phyloP scores from a whole-genome alignment of 2,113 vertebrate species.

The Xyrauchen texanus region DNA sequence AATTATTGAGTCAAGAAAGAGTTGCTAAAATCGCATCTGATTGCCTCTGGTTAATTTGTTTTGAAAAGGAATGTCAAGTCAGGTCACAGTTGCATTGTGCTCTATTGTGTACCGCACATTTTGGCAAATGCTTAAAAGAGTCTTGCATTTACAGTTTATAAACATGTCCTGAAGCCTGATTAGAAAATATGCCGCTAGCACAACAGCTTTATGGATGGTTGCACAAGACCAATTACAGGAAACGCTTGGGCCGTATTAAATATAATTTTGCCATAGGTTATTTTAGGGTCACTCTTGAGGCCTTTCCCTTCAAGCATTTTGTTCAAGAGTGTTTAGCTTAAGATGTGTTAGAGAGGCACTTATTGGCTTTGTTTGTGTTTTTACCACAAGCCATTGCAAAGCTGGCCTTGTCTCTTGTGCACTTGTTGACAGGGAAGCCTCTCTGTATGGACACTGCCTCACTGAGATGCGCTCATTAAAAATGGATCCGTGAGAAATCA shows the following conservation, averaged over 20 bases:
- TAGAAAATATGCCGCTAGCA: constrained; percentile 1
- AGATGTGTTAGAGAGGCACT: constrained; percentile 36
- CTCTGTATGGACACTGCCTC: constrained; percentile 71
- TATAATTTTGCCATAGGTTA: constrained; percentile 24
- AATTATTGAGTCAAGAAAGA: too few species aligned
- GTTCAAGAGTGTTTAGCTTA: neutral
- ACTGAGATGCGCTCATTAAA: constrained; percentile 79
- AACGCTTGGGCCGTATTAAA: constrained; percentile 15
- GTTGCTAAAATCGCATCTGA: too few species aligned
- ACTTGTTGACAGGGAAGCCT: constrained; percentile 43
- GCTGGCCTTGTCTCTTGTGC: constrained; percentile 35
- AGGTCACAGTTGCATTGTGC: too few species aligned
- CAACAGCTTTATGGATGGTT: constrained; percentile 33
- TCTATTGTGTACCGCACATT: too few species aligned
- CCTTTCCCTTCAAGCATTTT: constrained; percentile 36
- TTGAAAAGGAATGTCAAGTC: too few species aligned
- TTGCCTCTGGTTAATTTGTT: too few species aligned
- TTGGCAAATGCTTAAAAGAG: neutral
- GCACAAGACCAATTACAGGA: constrained; percentile 33
- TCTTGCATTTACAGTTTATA: constrained; percentile 20
- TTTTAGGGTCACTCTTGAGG: constrained; percentile 31
- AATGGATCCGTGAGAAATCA: constrained; percentile 74
- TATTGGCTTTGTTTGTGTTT: constrained; percentile 52
- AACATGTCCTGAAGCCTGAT: constrained; percentile 21
- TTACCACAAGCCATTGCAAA: constrained; percentile 41